A percentile compares a stretch with the other conserved stretches of the same genome.
Evolutionary conservation across 2,888 invertebrate species (phyloP).

Genomic region (Dryococelus australis): DNA sequence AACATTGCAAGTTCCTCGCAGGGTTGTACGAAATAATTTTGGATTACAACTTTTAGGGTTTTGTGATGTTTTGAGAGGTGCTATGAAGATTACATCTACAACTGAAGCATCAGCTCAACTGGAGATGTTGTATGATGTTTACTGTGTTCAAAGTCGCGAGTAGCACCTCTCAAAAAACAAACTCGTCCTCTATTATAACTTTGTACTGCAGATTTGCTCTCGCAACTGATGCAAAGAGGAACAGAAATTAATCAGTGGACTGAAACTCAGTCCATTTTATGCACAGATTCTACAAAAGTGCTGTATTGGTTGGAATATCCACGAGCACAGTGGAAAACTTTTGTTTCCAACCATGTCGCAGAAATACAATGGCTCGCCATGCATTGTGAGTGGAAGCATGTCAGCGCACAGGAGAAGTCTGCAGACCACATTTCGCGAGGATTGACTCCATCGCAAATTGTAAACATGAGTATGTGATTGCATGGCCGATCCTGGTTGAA

Average conservation of each 20-base stretch:
- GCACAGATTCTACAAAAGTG: slow-evolving; percentile 52
- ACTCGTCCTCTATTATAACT: slow-evolving; percentile 52
- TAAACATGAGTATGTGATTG: too few species aligned
- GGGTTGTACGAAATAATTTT: slow-evolving; percentile 44
- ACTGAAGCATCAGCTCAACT: slow-evolving; percentile 48
- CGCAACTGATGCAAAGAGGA: slow-evolving; percentile 42
- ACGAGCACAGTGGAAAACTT: slow-evolving; percentile 47
- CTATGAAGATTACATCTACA: slow-evolving; percentile 37
- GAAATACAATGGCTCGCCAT: slow-evolving; percentile 46
- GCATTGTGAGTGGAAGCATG: slow-evolving; percentile 44
- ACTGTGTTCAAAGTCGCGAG: slow-evolving; percentile 47
- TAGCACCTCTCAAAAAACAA: slow-evolving; percentile 48
- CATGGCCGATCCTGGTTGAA: neutral
- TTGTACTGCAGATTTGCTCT: slow-evolving; percentile 49
- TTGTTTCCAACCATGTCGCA: slow-evolving; percentile 49
- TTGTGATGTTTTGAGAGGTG: neutral
- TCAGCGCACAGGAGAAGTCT: slow-evolving; percentile 20
- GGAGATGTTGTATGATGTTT: slow-evolving; percentile 27
- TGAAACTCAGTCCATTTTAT: slow-evolving; percentile 39
- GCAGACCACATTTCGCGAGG: neutral
- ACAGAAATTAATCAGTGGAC: slow-evolving; percentile 35
- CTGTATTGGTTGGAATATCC: slow-evolving; percentile 49
- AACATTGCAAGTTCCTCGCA: slow-evolving; percentile 49
- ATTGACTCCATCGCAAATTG: too few species aligned
- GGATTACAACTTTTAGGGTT: neutral